phyloP scores from a whole-genome alignment of 2,113 vertebrate species.

The Oreochromis niloticus region DNA sequence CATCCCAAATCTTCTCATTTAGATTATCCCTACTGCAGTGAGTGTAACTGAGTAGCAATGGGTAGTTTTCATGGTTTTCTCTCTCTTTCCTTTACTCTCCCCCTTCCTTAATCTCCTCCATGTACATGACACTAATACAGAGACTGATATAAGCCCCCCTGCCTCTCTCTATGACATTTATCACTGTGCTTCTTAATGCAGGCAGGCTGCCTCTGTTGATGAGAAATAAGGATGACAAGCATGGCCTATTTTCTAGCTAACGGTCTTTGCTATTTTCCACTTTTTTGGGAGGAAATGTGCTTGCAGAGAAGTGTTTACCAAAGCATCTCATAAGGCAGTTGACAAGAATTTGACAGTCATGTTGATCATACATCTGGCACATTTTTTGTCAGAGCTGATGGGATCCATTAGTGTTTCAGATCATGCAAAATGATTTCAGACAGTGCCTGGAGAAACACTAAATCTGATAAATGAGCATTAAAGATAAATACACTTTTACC shows the following conservation, averaged over 20 bases:
- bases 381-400: background rate
- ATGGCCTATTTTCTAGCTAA: conserved; percentile 54
- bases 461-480: background rate
- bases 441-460: background rate
- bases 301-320: conserved; percentile 10
- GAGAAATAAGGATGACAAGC: conserved; percentile 52
- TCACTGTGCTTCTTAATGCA: conserved; percentile 53
- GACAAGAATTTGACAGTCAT: background rate
- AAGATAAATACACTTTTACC: background rate
- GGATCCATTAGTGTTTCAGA: conserved; percentile 1
- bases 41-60: conserved; percentile 12
- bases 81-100: background rate
- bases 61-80: conserved; percentile 10
- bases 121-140: conserved; percentile 68
- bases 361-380: conserved; percentile 8
- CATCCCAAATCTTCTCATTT: conserved; percentile 45
- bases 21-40: conserved; percentile 37
- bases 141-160: conserved; percentile 58
- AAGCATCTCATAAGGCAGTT: background rate
- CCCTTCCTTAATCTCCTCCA: conserved; percentile 43
- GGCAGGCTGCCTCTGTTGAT: conserved; percentile 45
- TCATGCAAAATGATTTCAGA: background rate
- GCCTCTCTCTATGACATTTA: conserved; percentile 55
- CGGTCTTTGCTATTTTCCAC: background rate
- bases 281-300: background rate